These are phyloP conservation scores for Hydrozoanthus tunicans DNA, from an alignment of 64 coral and sea anemone species.

Conservation along the genomic window DNA sequence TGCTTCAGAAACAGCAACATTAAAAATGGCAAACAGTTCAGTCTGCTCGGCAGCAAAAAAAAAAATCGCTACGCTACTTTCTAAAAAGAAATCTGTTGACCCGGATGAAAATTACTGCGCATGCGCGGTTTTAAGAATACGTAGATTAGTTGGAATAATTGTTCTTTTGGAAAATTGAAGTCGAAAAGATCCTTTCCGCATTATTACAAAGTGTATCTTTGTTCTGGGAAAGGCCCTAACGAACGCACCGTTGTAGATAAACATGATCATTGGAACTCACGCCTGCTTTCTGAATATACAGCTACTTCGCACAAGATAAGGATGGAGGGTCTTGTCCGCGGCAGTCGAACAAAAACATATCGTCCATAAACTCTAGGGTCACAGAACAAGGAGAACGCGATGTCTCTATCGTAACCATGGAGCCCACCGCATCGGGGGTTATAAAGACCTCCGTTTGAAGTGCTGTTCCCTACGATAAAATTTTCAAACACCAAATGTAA, in stretches of 20 bases:
- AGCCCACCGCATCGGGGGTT: slow-evolving; percentile 21
- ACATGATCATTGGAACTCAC: not conserved
- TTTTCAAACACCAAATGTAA: not conserved
- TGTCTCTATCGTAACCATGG: not conserved
- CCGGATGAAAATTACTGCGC: too few species aligned
- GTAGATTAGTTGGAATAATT: too few species aligned
- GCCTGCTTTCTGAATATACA: slow-evolving; percentile 31
- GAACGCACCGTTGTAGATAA: not conserved
- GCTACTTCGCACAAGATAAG: not conserved
- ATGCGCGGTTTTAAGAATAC: too few species aligned
- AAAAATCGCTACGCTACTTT: too few species aligned
- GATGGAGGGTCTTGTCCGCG: not conserved
- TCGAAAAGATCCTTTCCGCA: too few species aligned
- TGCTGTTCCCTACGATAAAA: slow-evolving; percentile 17
- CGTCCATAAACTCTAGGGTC: slow-evolving; percentile 14
- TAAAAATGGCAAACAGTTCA: too few species aligned
- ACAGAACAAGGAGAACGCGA: not conserved
- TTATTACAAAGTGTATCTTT: too few species aligned
- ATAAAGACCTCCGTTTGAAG: not conserved
- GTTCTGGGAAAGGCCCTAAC: too few species aligned
- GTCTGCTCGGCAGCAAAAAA: too few species aligned
- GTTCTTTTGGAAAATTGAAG: too few species aligned
- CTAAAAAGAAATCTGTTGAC: too few species aligned
- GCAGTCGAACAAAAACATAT: slow-evolving; percentile 4
- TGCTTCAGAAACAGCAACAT: not conserved